These are phyloP conservation scores for Spisula solida DNA, from an alignment of 2,888 invertebrate genomes.

Conservation along the genomic window DNA sequence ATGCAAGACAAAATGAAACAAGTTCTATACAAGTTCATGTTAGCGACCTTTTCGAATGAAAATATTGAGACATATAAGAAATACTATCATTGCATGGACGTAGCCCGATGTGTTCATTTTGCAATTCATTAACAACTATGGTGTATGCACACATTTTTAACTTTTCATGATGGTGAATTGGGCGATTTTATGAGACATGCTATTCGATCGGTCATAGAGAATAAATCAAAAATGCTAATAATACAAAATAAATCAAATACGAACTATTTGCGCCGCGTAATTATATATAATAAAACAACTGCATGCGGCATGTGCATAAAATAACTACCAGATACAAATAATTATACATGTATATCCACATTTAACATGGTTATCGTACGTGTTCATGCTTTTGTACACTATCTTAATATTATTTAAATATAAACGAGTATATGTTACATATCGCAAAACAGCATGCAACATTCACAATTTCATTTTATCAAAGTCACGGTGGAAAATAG, in stretches of 20 bases:
- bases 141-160: too few species aligned
- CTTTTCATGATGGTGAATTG: too few species aligned
- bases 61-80: too few species aligned
- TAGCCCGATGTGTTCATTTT: too few species aligned
- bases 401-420: neutral
- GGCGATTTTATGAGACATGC: neutral
- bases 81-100: too few species aligned
- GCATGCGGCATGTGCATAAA: neutral
- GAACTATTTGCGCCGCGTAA: neutral
- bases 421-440: neutral
- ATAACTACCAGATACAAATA: conserved; percentile 10
- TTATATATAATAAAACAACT: neutral
- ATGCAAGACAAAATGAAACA: too few species aligned
- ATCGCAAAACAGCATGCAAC: neutral
- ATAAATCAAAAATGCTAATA: neutral
- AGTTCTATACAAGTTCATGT: too few species aligned
- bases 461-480: neutral
- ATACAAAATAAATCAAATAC: neutral
- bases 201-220: neutral
- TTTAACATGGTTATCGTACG: neutral
- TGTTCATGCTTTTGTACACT: neutral
- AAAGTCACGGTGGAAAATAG: neutral
- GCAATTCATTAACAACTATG: too few species aligned
- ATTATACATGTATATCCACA: neutral
- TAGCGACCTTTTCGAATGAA: too few species aligned